Conservation (phyloP, 2,113 vertebrate species). For the Macquaria ambigua region DNA sequence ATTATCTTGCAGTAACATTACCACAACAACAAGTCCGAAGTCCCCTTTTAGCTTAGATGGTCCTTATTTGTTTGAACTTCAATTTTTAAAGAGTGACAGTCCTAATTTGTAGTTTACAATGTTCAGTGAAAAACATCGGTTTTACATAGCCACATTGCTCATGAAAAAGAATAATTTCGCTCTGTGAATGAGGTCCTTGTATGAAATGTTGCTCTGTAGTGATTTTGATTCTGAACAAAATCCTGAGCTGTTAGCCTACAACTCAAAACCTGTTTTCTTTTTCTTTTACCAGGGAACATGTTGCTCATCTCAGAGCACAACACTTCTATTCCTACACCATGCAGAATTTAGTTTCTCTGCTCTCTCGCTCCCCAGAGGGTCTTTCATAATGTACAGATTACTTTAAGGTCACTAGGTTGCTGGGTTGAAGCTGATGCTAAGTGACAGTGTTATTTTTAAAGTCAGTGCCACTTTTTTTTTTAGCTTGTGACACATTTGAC, state of each 20-base stretch:
- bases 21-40: no score
- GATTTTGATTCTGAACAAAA: constrained; percentile 15
- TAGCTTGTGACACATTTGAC: constrained; percentile 25
- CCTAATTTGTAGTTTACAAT: not conserved
- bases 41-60: no score
- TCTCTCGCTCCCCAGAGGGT: constrained; percentile 46
- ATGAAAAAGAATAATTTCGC: not conserved
- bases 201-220: constrained; percentile 5
- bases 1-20: no score
- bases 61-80: no score
- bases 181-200: not conserved
- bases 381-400: constrained; percentile 74
- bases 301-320: constrained; percentile 31
- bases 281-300: constrained; percentile 5
- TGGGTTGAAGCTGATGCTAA: constrained; percentile 69
- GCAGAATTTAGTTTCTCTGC: constrained; percentile 61
- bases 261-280: not conserved
- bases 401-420: constrained; percentile 69
- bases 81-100: not conserved
- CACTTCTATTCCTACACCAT: constrained; percentile 39
- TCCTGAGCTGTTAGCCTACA: constrained; percentile 6
- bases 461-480: constrained; percentile 6
- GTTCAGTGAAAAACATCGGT: not conserved
- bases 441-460: constrained; percentile 72
- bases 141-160: not conserved